These are phyloP conservation scores for Mayetiola destructor DNA, from an alignment of 2,888 invertebrate genomes.

Conservation along the genomic window DNA sequence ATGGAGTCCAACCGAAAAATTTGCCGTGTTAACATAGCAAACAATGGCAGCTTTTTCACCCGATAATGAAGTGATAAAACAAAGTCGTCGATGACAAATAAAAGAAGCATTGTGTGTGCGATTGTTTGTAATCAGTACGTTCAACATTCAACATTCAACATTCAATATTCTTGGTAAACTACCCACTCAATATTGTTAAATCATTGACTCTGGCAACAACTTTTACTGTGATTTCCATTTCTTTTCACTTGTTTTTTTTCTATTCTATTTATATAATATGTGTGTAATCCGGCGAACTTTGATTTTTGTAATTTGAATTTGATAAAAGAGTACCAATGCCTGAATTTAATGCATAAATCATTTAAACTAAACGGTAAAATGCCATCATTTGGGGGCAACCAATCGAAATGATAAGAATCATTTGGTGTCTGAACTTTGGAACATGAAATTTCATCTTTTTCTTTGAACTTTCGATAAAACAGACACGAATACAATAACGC, in stretches of 20 bases:
- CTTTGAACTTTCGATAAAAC: too few relatives aligned
- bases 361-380: too few relatives aligned
- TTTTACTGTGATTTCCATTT: too few relatives aligned
- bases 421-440: too few relatives aligned
- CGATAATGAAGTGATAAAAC: slow-evolving; percentile 12
- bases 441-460: too few relatives aligned
- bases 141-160: too few relatives aligned
- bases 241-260: neutral
- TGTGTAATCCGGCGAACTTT: neutral
- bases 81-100: slow-evolving; percentile 9
- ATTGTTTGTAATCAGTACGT: slow-evolving; percentile 2
- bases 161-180: neutral
- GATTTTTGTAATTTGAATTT: neutral
- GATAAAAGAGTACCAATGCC: neutral
- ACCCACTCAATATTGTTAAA: neutral
- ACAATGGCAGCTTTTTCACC: neutral
- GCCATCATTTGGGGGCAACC: too few relatives aligned
- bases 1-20: neutral
- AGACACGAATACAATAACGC: too few relatives aligned
- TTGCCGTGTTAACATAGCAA: neutral
- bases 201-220: neutral
- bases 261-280: neutral
- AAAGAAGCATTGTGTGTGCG: slow-evolving; percentile 5
- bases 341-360: neutral
- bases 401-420: too few relatives aligned